A percentile compares a stretch with the other conserved stretches of the same genome.
Evolutionary conservation across 1,140 invertebrate genomes (phyloP).

Genomic region (Penaeus chinensis): DNA sequence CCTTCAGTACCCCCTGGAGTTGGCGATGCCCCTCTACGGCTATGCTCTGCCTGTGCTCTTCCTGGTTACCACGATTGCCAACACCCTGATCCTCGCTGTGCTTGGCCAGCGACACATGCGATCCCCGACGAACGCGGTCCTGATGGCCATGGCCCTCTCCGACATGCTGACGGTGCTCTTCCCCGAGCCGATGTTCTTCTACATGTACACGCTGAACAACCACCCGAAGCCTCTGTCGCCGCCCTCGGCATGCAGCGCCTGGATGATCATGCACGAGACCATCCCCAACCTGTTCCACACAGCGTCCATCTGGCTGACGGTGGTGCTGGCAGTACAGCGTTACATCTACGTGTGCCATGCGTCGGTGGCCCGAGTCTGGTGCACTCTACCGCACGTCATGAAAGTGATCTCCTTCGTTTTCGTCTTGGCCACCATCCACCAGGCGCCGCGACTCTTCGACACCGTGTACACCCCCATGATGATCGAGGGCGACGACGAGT

Average conservation of each 20-base stretch:
- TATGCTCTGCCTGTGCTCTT: conserved; percentile 87
- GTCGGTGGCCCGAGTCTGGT: conserved; percentile 84
- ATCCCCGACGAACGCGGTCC: conserved; percentile 78
- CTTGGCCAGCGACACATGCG: conserved; percentile 75
- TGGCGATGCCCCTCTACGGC: conserved; percentile 76
- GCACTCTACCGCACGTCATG: conserved; percentile 85
- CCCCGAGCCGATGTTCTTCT: conserved; percentile 85
- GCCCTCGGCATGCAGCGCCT: conserved; percentile 80
- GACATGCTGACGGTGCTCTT: conserved; percentile 92
- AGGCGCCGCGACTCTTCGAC: conserved; percentile 81
- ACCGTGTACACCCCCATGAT: conserved; percentile 70
- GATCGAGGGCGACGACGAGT: conserved; percentile 74
- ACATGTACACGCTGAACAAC: conserved; percentile 91
- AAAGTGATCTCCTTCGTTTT: conserved; percentile 82
- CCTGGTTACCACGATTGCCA: conserved; percentile 88
- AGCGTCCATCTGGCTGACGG: conserved; percentile 89
- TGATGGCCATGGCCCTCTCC: conserved; percentile 88
- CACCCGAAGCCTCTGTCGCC: conserved; percentile 82
- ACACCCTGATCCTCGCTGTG: conserved; percentile 86
- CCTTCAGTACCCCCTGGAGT: conserved; percentile 70
- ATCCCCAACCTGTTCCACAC: conserved; percentile 91
- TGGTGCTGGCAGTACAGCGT: conserved; percentile 86
- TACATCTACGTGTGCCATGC: conserved; percentile 94
- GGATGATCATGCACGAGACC: conserved; percentile 80
- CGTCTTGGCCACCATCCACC: conserved; percentile 80